These are phyloP conservation scores for Chaetodon auriga DNA, from an alignment of 2,113 vertebrate genomes.

Conservation along the genomic window DNA sequence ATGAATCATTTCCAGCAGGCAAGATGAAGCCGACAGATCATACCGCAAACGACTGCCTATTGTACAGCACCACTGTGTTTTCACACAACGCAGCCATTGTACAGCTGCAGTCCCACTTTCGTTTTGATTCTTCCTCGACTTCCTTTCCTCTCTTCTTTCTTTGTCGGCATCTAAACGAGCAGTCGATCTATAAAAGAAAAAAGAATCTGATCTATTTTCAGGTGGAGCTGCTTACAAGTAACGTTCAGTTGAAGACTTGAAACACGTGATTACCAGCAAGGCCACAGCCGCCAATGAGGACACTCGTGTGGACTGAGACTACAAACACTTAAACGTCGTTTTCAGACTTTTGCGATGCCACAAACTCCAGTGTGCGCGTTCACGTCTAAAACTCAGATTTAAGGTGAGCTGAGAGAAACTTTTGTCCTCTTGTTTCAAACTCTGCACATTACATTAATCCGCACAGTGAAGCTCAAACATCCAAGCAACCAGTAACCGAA, in stretches of 20 bases:
- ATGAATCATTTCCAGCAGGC: slow-evolving; percentile 3
- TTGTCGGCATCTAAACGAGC: slow-evolving; percentile 7
- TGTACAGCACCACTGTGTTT: neutral
- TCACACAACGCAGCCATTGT: slow-evolving; percentile 1
- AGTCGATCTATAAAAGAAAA: neutral
- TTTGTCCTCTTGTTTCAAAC: neutral
- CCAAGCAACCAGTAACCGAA: neutral
- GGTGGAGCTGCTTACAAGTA: neutral
- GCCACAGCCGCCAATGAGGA: too few species aligned
- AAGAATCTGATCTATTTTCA: neutral
- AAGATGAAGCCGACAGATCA: neutral
- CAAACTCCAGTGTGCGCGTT: neutral
- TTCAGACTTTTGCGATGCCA: neutral
- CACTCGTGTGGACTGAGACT: neutral
- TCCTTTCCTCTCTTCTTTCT: too few species aligned
- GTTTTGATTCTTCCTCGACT: neutral
- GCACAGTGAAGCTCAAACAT: neutral
- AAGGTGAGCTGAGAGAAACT: neutral
- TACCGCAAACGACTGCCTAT: neutral
- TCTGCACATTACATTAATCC: neutral
- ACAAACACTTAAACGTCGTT: neutral
- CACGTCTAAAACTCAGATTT: neutral
- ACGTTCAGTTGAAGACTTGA: neutral
- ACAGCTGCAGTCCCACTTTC: neutral
- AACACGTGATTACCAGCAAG: neutral